Conservation (phyloP, 2,797 vertebrate species). For the Okamejei kenojei region DNA sequence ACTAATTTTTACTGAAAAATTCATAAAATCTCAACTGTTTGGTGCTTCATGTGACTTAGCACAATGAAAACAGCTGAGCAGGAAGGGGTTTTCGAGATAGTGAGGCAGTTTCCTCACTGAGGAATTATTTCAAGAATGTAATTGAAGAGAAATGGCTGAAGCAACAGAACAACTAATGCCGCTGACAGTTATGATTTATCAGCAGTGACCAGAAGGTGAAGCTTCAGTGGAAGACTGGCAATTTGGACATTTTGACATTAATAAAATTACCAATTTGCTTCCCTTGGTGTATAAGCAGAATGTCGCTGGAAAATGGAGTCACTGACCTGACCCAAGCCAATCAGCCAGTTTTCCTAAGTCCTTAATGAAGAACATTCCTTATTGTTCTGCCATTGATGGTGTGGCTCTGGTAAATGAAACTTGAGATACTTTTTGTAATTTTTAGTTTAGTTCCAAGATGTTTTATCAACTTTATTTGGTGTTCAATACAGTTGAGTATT, state of each 20-base stretch:
- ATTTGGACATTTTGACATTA: not conserved
- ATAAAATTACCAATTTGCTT: not conserved
- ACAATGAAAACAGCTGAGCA: constrained; percentile 24
- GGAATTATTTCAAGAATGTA: constrained; percentile 34
- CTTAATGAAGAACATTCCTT: not conserved
- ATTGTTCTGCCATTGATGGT: not conserved
- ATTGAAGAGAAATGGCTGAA: constrained; percentile 34
- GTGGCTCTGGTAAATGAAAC: not conserved
- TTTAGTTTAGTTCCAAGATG: too few relatives aligned
- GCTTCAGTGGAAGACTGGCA: not conserved
- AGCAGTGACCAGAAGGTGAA: not conserved
- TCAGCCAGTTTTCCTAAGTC: not conserved
- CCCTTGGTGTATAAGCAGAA: too few relatives aligned
- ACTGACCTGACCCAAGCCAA: not conserved
- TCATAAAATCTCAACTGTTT: not conserved
- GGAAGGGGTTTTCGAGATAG: not conserved
- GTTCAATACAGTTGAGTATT: too few relatives aligned
- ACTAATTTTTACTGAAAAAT: too few relatives aligned
- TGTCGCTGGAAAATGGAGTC: not conserved
- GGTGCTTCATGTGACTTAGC: not conserved
- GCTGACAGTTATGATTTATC: not conserved
- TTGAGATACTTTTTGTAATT: too few relatives aligned
- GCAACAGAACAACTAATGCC: constrained; percentile 22
- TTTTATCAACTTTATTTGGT: too few relatives aligned
- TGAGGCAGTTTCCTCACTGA: not conserved